Evolutionary conservation across 2,888 invertebrate genomes (phyloP).

Genomic region (Stegophylla sp.): DNA sequence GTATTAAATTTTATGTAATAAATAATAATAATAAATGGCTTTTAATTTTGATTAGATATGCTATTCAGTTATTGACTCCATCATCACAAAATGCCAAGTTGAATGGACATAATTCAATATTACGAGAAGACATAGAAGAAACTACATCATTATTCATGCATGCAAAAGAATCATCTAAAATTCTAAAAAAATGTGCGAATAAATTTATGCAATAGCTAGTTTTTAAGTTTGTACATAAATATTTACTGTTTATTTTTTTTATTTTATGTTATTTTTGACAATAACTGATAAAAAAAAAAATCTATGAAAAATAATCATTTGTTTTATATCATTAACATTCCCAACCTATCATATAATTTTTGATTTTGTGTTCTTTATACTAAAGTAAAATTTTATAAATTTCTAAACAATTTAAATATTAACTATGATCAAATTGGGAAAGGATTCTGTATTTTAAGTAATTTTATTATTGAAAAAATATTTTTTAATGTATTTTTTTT

Average conservation of each 20-base stretch:
- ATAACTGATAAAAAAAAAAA: slow-evolving; percentile 1
- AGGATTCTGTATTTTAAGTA: no score
- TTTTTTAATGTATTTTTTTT: no score
- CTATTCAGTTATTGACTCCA: slow-evolving; percentile 93
- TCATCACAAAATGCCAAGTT: slow-evolving; percentile 86
- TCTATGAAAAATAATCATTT: background rate
- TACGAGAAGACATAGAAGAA: slow-evolving; percentile 83
- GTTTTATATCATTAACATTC: background rate
- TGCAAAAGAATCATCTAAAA: slow-evolving; percentile 93
- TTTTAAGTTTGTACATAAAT: background rate
- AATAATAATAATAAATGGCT: background rate
- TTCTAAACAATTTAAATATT: no score
- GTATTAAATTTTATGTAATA: background rate
- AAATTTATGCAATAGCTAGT: slow-evolving; percentile 82
- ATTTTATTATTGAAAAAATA: no score
- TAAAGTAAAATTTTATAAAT: background rate
- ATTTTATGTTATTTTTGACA: background rate
- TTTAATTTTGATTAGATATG: slow-evolving; percentile 72
- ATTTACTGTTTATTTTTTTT: slow-evolving; percentile 6
- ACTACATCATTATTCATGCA: slow-evolving; percentile 88
- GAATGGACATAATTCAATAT: slow-evolving; percentile 80
- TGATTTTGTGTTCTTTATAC: background rate
- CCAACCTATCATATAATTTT: background rate
- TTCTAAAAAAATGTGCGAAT: slow-evolving; percentile 85
- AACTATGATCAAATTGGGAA: no score